Base-by-base conservation (phyloP, 1,140 invertebrate species). In the Bombus affinis region DNA sequence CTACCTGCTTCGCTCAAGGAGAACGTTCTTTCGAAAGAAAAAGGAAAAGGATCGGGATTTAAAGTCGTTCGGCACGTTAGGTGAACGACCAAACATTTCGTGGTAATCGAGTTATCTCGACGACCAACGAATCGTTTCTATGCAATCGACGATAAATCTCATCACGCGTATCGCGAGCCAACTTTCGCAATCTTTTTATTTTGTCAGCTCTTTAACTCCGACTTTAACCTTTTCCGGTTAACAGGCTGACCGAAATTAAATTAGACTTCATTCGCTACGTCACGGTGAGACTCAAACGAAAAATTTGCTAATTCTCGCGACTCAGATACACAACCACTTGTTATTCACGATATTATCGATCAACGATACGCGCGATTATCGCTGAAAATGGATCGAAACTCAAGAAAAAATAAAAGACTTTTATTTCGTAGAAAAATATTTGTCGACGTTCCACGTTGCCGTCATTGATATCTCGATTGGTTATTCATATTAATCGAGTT, bases 81-180 rank as follows among this genome's bases (percentile, higher is more conserved):
- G 32, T 10, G 22, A 71, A 39, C 22, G 3, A 25, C 37, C 4
- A 22, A 39, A 5, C 35, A 9, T 39, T 13, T 13, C 37, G 22
- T 22, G n/a, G 3, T 10, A 32, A 42, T n/a, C 44, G 47, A 75
- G 37, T 57, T 83, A 83, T 70, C 44, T 53, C 37, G n/a, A 15
- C 66, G 37, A 18, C 2, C 65, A 22, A 6, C 18, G 47, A 22
- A 2, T 53, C 18, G 47, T 6, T 22, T 22, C 32, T 73, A 76
- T 70, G 44, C 81, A 59, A 57, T 65, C 65, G 47, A 22, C 42
- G 59, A 83, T 77, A 70, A 53, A 68, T 25, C 18, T n/a, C 8
- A 42, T 66, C 59, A 0, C 71, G 59, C 72, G 59, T 75, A 66
- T 42, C 80, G 80, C 80, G 32, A 22, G 15, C 44, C 39, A 5